These are phyloP conservation scores for Entomobrya proxima DNA, from an alignment of 2,888 invertebrate genomes.

Conservation along the genomic window DNA sequence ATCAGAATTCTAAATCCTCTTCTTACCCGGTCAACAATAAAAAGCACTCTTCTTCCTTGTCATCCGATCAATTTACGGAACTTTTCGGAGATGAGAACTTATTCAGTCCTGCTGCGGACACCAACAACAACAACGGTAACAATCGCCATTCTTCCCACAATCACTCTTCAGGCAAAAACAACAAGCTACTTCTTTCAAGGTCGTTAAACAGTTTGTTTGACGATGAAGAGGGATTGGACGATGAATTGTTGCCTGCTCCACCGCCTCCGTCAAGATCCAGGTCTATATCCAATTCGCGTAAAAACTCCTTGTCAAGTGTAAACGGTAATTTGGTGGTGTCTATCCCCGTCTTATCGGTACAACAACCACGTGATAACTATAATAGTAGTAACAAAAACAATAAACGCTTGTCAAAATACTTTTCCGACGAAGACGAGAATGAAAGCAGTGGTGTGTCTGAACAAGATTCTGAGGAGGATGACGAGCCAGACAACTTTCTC, in stretches of 20 bases:
- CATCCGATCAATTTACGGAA: slow-evolving; percentile 65
- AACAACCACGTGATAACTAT: slow-evolving; percentile 1
- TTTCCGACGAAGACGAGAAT: slow-evolving; percentile 29
- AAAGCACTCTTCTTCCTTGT: slow-evolving; percentile 50
- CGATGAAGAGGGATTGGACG: slow-evolving; percentile 41
- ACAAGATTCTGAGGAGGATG: slow-evolving; percentile 21
- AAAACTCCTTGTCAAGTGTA: slow-evolving; percentile 42
- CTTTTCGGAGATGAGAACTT: slow-evolving; percentile 70
- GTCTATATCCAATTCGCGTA: slow-evolving; percentile 22
- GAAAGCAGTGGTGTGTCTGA: slow-evolving; percentile 39
- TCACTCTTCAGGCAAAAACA: slow-evolving; percentile 13
- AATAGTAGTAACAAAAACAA: not conserved
- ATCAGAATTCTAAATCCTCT: slow-evolving; percentile 3
- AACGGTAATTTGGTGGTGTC: slow-evolving; percentile 54
- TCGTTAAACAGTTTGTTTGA: slow-evolving; percentile 57
- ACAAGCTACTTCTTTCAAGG: slow-evolving; percentile 52
- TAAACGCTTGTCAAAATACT: slow-evolving; percentile 12
- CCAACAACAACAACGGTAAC: slow-evolving; percentile 34
- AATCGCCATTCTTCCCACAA: not conserved
- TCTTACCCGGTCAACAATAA: slow-evolving; percentile 52
- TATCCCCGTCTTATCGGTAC: slow-evolving; percentile 52
- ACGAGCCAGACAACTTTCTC: slow-evolving; percentile 58
- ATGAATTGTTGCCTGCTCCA: slow-evolving; percentile 1
- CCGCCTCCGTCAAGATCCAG: slow-evolving; percentile 33
- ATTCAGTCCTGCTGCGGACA: slow-evolving; percentile 24